Conservation (phyloP, 2,888 invertebrate species). For the Tipula unca region DNA sequence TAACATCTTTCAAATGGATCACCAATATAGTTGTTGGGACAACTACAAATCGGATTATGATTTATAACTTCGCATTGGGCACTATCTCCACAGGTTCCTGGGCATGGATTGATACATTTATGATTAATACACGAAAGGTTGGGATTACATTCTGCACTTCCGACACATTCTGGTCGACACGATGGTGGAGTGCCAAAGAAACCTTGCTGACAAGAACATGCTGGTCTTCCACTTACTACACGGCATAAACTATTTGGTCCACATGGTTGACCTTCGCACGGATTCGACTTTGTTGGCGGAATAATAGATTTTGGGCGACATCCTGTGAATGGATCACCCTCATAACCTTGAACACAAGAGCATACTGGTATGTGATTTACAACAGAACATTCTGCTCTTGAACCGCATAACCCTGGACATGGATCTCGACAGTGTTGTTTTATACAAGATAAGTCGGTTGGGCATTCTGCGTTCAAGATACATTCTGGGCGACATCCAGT, state of each 20-base stretch:
- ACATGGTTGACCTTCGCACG: slow-evolving; percentile 69
- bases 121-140: slow-evolving; percentile 68
- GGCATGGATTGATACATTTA: slow-evolving; percentile 69
- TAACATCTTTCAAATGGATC: slow-evolving; percentile 68
- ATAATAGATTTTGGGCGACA: slow-evolving; percentile 53
- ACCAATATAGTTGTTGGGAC: slow-evolving; percentile 57
- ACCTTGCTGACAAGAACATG: slow-evolving; percentile 65
- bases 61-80: slow-evolving; percentile 70
- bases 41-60: slow-evolving; percentile 73
- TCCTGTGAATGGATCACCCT: slow-evolving; percentile 75
- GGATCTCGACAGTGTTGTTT: slow-evolving; percentile 81
- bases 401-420: slow-evolving; percentile 74
- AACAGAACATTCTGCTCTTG: slow-evolving; percentile 73
- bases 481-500: slow-evolving; percentile 83
- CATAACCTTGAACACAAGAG: slow-evolving; percentile 63
- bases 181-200: slow-evolving; percentile 67
- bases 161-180: slow-evolving; percentile 69
- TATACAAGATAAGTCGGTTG: slow-evolving; percentile 65
- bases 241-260: slow-evolving; percentile 71
- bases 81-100: slow-evolving; percentile 65
- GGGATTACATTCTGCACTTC: slow-evolving; percentile 67
- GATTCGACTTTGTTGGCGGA: slow-evolving; percentile 44
- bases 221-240: slow-evolving; percentile 59
- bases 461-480: slow-evolving; percentile 70
- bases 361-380: slow-evolving; percentile 77